Conservation (phyloP, 2,113 vertebrate species). For the Ranitomeya variabilis region DNA sequence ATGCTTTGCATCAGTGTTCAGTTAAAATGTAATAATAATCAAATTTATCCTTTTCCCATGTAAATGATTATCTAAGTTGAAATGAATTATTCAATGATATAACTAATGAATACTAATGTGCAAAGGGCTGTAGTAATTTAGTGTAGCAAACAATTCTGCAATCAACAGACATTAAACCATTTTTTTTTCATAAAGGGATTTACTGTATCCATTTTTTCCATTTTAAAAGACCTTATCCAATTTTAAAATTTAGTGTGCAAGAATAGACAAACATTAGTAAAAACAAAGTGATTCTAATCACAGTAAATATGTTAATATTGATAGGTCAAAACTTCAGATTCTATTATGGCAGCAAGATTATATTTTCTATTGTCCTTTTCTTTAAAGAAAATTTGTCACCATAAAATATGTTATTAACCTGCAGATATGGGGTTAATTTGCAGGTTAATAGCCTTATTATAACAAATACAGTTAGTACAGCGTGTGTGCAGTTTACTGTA, state of each 20-base stretch:
- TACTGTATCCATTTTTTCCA: background rate
- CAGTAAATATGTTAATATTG: background rate
- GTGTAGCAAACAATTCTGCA: background rate
- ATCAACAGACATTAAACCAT: background rate
- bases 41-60: background rate
- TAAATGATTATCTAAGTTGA: background rate
- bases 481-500: no score
- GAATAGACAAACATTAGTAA: background rate
- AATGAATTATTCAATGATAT: background rate
- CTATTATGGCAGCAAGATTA: background rate
- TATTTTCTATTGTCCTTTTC: background rate
- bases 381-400: background rate
- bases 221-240: background rate
- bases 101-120: background rate
- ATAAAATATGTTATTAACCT: no score
- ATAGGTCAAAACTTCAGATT: background rate
- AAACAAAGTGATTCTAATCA: background rate
- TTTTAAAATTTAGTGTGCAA: background rate
- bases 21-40: constrained; percentile 4
- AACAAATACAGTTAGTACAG: no score
- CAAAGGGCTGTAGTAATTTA: background rate
- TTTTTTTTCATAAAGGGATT: background rate
- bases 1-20: background rate
- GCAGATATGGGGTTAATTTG: no score
- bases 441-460: no score